Conservation (phyloP, 2,113 vertebrate genomes). For the Oenanthe oenanthe region DNA sequence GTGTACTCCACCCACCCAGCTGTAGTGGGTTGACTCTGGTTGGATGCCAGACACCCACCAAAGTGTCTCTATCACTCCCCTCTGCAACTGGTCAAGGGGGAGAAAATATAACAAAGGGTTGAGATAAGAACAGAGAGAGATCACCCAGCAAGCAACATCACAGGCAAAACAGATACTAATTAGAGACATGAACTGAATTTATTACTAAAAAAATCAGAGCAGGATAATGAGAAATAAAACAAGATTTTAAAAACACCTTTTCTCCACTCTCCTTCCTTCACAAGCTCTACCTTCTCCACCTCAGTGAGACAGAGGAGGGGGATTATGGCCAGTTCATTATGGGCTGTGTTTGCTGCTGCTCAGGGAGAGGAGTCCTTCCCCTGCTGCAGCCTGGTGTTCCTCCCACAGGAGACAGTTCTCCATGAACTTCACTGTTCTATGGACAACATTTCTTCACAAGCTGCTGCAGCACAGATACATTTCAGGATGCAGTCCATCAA, state of each 20-base stretch:
- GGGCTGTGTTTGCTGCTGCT: background rate
- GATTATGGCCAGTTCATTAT: background rate
- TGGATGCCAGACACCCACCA: background rate
- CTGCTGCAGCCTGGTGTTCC: background rate
- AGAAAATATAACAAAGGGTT: background rate
- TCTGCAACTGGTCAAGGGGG: background rate
- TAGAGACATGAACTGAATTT: background rate
- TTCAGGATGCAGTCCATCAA: background rate
- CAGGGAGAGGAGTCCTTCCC: background rate
- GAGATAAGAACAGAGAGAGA: background rate
- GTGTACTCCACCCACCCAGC: background rate
- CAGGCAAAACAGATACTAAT: background rate
- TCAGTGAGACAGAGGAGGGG: background rate
- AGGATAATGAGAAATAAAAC: background rate
- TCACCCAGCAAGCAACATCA: background rate
- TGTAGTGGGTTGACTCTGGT: background rate
- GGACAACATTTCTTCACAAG: background rate
- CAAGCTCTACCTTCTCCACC: background rate
- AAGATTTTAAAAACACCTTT: background rate
- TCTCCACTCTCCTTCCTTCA: background rate
- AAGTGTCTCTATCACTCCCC: background rate
- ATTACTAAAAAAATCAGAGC: background rate
- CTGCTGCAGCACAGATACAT: background rate
- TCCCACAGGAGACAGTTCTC: background rate
- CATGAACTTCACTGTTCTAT: accelerated